phyloP scores from a whole-genome alignment of 2,113 vertebrate genomes.

The Oncorhynchus clarkii region DNA sequence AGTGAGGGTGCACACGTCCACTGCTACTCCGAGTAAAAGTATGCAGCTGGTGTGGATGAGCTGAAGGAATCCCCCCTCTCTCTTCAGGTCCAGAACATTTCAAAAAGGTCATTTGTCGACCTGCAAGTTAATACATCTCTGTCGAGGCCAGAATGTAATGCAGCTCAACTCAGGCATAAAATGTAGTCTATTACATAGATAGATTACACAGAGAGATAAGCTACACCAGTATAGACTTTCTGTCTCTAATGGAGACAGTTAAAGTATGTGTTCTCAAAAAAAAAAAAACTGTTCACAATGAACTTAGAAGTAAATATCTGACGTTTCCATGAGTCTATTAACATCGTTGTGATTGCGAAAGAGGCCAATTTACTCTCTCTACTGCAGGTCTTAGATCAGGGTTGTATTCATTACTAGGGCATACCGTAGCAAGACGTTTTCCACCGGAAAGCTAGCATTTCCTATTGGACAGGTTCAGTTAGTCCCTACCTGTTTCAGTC shows the following conservation, averaged over 20 bases:
- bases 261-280: slow-evolving; percentile 10
- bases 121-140: neutral
- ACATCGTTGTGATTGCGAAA: neutral
- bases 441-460: no score
- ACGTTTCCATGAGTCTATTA: slow-evolving; percentile 43
- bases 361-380: neutral
- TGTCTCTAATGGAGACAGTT: neutral
- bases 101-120: slow-evolving; percentile 57
- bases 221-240: neutral
- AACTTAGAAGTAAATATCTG: slow-evolving; percentile 54
- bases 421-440: no score
- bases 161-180: neutral
- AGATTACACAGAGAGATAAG: neutral
- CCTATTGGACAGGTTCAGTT: no score
- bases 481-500: no score
- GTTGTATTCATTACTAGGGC: no score
- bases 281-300: slow-evolving; percentile 14
- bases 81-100: slow-evolving; percentile 35
- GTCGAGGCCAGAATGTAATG: no score
- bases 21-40: slow-evolving; percentile 46
- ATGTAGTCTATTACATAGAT: neutral
- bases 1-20: slow-evolving; percentile 48
- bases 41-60: slow-evolving; percentile 21
- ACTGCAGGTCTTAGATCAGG: neutral
- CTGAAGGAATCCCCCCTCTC: slow-evolving; percentile 19